Percentiles rank a stretch among this genome's conserved stretches.
Evolutionary conservation across 1,140 invertebrate genomes (phyloP).

Genomic region (Mactra quadrangularis): DNA sequence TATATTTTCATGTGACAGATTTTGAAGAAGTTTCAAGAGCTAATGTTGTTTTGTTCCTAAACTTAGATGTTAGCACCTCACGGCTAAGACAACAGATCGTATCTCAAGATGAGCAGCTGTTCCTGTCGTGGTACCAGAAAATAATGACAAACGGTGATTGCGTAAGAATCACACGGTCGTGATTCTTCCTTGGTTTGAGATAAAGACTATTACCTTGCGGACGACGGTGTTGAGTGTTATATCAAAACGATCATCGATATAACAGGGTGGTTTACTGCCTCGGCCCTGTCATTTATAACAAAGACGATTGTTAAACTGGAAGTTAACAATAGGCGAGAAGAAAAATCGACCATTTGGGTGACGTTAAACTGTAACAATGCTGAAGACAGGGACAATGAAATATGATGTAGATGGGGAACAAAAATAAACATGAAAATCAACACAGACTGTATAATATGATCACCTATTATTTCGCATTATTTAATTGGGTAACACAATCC

Average conservation of each 20-base stretch:
- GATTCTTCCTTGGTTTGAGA: constrained; percentile 52
- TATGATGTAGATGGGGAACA: background rate
- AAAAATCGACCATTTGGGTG: constrained; percentile 23
- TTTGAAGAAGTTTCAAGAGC: constrained; percentile 49
- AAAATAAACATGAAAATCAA: constrained; percentile 4
- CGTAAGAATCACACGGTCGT: constrained; percentile 25
- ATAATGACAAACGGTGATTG: constrained; percentile 52
- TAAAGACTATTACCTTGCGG: constrained; percentile 44
- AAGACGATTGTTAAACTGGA: background rate
- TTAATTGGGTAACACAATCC: constrained; percentile 17
- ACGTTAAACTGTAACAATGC: constrained; percentile 2
- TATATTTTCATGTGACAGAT: constrained; percentile 30
- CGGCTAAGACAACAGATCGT: constrained; percentile 33
- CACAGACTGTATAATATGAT: constrained; percentile 6
- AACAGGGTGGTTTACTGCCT: constrained; percentile 48
- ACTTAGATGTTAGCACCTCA: background rate
- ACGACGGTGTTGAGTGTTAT: constrained; percentile 58
- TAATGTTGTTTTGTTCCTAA: constrained; percentile 10
- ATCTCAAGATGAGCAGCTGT: constrained; percentile 50
- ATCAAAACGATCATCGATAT: constrained; percentile 50
- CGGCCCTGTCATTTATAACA: background rate
- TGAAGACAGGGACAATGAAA: background rate
- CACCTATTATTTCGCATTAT: background rate
- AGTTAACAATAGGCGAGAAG: constrained; percentile 34
- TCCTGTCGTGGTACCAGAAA: constrained; percentile 17